Evolutionary conservation across 2,888 invertebrate genomes (phyloP).

Genomic region (Allygus modestus): DNA sequence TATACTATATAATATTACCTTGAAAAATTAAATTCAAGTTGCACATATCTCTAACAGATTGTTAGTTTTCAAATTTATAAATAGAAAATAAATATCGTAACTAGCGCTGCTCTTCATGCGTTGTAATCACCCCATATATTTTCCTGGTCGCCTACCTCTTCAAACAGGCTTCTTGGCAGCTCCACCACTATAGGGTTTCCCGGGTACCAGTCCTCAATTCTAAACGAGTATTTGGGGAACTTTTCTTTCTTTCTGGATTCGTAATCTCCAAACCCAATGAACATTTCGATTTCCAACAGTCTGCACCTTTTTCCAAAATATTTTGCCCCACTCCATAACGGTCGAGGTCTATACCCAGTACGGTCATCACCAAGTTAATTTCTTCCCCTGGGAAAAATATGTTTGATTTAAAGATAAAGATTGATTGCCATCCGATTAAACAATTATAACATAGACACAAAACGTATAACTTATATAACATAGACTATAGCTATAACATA

Average conservation of each 20-base stretch:
- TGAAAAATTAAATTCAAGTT: no score
- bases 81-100: no score
- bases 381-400: neutral
- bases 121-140: neutral
- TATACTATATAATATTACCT: no score
- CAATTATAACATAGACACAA: no score
- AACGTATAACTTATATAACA: no score
- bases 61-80: no score
- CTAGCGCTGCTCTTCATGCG: no score
- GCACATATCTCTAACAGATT: no score
- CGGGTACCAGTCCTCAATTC: constrained; percentile 17
- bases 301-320: neutral
- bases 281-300: neutral
- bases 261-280: neutral
- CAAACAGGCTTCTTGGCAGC: neutral
- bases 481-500: no score
- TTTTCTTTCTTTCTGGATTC: constrained; percentile 12
- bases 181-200: neutral
- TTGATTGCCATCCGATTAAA: no score
- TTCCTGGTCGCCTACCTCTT: neutral
- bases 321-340: constrained; percentile 18
- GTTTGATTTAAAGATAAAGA: no score
- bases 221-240: neutral
- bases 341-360: neutral
- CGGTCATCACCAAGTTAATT: neutral